Evolutionary conservation across 2,797 vertebrate species (phyloP).

Genomic region (Microctenopoma lineatum): DNA sequence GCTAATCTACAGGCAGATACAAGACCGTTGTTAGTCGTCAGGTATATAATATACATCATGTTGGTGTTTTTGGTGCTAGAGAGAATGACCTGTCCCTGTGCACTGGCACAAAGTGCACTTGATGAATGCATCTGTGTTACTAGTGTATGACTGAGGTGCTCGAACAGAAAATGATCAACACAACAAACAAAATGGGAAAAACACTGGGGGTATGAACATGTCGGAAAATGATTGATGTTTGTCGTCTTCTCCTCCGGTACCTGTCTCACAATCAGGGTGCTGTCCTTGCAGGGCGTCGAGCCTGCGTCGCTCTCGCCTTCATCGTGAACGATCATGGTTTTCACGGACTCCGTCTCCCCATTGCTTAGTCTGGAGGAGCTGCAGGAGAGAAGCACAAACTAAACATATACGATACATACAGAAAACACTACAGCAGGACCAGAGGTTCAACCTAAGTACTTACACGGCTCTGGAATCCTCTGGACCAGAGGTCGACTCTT

Average conservation of each 20-base stretch:
- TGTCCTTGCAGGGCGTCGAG: constrained; percentile 95
- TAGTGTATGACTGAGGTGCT: neutral
- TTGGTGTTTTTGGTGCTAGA: neutral
- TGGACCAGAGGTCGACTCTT: constrained; percentile 94
- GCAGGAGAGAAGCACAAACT: neutral
- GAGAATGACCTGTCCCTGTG: neutral
- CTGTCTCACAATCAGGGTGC: constrained; percentile 96
- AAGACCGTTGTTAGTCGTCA: constrained; percentile 52
- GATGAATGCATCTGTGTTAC: neutral
- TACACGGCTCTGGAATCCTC: constrained; percentile 95
- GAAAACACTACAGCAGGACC: neutral
- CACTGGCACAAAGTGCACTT: neutral
- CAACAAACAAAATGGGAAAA: constrained; percentile 55
- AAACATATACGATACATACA: too few species aligned
- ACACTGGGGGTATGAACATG: constrained; percentile 36
- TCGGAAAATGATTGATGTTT: neutral
- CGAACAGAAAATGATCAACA: constrained; percentile 45
- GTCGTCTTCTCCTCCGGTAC: constrained; percentile 73
- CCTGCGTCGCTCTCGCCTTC: constrained; percentile 93
- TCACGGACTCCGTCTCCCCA: constrained; percentile 94
- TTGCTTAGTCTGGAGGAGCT: constrained; percentile 92
- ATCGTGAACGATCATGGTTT: constrained; percentile 96
- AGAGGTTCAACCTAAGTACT: constrained; percentile 23
- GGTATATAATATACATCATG: neutral
- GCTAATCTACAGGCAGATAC: constrained; percentile 65